These are phyloP conservation scores for Riparia riparia DNA, from an alignment of 2,113 vertebrate genomes.

Conservation along the genomic window DNA sequence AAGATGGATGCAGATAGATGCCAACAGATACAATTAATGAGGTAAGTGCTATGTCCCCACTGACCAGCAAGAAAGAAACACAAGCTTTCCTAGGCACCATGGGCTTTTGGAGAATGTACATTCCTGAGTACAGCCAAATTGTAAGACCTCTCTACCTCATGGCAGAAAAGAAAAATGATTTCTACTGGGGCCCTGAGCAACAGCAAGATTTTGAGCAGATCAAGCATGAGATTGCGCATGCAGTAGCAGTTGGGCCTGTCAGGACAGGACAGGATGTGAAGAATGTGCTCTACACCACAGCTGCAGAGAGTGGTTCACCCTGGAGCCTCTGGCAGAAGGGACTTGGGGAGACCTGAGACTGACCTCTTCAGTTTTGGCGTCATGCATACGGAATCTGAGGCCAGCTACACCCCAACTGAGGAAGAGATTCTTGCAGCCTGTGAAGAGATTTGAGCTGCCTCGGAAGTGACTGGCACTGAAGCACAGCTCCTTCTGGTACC, in stretches of 20 bases:
- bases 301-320: rapidly evolving
- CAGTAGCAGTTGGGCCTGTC: not conserved
- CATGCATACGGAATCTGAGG: not conserved
- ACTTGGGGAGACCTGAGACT: no score
- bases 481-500: not conserved
- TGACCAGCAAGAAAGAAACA: not conserved
- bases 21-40: not conserved
- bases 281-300: not conserved
- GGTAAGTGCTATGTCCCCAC: not conserved
- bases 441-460: not conserved
- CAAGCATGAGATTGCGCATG: not conserved
- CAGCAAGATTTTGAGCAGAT: not conserved
- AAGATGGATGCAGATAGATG: not conserved
- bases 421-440: not conserved
- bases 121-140: not conserved
- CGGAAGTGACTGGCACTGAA: not conserved
- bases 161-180: not conserved
- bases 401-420: not conserved
- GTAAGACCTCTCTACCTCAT: not conserved
- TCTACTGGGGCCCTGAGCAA: not conserved
- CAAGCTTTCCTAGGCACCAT: not conserved
- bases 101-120: not conserved
- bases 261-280: not conserved
- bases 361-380: not conserved
- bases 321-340: not conserved